Base-by-base conservation (phyloP, 2,888 invertebrate species). In the Chymomyza fuscimana region DNA sequence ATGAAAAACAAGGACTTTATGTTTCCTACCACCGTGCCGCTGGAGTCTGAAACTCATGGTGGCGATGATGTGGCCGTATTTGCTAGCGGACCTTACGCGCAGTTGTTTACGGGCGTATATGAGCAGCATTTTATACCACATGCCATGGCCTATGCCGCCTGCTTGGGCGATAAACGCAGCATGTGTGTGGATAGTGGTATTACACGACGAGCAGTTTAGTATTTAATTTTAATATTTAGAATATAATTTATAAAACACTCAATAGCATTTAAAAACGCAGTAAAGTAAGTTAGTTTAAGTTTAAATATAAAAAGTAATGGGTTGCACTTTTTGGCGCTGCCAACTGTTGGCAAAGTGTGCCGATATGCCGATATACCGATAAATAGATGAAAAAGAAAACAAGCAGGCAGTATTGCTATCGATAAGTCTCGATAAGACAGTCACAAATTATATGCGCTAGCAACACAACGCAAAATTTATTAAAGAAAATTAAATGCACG, bases 11-110 rank as follows among this genome's bases (percentile, higher is more conserved):
- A 91, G 69, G 92, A 93, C 62, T 90, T 93, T 2, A 91, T 91
- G 85, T 94, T 93, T 83, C 95, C 95, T 2, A 92, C 95, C 0
- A 91, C 94, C 0, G 94, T 94, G 0, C 96, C 96, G 0, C 92
- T 94, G 51, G 77, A 90, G 0, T 92, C 94, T 12, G 96, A 96
- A 86, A 96, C 95, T 0, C 96, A 96, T 81, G 96, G 95, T 0
- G 96, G 95, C 0, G 96, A 97, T 79, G 97, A 97, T 87, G 96
- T 97, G 0, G 95, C 95, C 0, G 94, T 97, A 0, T 96, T 95
- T 90, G 95, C 95, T 36, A 90, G 90, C 12, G 97, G 95, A 64
- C 96, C 96, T 0, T 95, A 95, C 94, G 93, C 96, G 40, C 96
- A 97, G 87, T 93, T 97, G 5, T 96, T 97, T 90, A 94, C 95